Base-by-base conservation (phyloP, 2,888 invertebrate species). In the Tetropium fuscum region DNA sequence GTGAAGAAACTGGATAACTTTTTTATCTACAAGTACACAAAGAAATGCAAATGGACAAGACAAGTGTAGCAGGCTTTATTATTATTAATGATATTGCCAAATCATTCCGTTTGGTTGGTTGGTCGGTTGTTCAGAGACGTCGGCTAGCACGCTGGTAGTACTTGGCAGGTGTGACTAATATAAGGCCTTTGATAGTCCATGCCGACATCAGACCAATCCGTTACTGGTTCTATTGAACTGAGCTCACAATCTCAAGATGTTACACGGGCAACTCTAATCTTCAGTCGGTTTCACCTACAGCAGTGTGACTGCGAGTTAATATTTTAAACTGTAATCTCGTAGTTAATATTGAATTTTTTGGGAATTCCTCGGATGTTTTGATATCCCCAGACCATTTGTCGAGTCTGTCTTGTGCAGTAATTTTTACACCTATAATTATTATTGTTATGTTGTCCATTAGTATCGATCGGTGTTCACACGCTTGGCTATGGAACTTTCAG, bases 141-240 rank as follows among this genome's bases (percentile, higher is more conserved):
- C 69, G 69, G 64, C 66, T 68, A 69, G 75, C 71, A 70, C 67
- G 71, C 70, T 73, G 72, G 74, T 75, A 72, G 75, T 72, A 72
- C 74, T 75, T 80, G 81, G 81, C 82, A 82, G 82, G 81, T 82
- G 82, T 82, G 81, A 82, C 82, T 81, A 81, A 82, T 79, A 74
- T 72, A 66, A 70, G 66, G 74, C 76, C 79, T 80, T 81, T 80
- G 78, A 74, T 65, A 69, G 64, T 60, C 64, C 53, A 65, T 56
- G 79, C 81, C 81, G 81, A 79, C 81, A 80, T 67, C 71, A 69
- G 78, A 62, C 72, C 80, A 77, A 3, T 7, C 27, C 32, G 38
- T 44, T 53, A 5, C 15, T 49, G 11, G 22, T 25, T 7, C 36
- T 22, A 15, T 7, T 45, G 11, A 34, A 7, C 47, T 19, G 27